Evolutionary conservation across 2,113 vertebrate species (phyloP).

Genomic region (Pelvicachromis taeniatus): DNA sequence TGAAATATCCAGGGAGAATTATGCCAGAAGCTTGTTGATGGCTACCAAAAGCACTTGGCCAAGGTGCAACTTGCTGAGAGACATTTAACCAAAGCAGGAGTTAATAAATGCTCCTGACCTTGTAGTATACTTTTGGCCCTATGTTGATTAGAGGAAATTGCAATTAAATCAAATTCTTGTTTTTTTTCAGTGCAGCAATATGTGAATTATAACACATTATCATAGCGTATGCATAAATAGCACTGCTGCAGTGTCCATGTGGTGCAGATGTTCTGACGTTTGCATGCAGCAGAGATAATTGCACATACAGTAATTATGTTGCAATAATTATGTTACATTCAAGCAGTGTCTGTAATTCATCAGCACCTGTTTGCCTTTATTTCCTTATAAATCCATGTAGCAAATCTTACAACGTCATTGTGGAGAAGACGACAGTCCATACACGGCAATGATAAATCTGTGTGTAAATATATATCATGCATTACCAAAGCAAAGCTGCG

Average conservation of each 20-base stretch:
- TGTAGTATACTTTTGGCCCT: not conserved
- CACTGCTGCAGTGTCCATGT: not conserved
- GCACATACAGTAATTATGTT: not conserved
- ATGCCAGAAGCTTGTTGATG: not conserved
- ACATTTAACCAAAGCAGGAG: not conserved
- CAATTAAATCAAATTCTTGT: not conserved
- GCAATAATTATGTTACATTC: not conserved
- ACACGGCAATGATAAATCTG: not conserved
- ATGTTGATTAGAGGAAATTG: not conserved
- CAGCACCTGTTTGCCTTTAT: not conserved
- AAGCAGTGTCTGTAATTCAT: not conserved
- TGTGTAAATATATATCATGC: not conserved
- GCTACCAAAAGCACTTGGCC: not conserved
- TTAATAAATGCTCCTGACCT: not conserved
- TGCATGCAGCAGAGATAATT: not conserved
- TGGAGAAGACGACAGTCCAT: not conserved
- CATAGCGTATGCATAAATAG: not conserved
- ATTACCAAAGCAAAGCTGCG: not conserved
- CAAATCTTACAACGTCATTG: not conserved
- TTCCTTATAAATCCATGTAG: not conserved
- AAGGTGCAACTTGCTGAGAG: not conserved
- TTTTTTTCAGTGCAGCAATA: not conserved
- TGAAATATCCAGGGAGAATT: not conserved
- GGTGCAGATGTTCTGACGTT: not conserved
- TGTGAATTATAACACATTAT: not conserved